These are phyloP conservation scores for Harpalus rubripes DNA, from an alignment of 2,888 invertebrate species.

Conservation along the genomic window DNA sequence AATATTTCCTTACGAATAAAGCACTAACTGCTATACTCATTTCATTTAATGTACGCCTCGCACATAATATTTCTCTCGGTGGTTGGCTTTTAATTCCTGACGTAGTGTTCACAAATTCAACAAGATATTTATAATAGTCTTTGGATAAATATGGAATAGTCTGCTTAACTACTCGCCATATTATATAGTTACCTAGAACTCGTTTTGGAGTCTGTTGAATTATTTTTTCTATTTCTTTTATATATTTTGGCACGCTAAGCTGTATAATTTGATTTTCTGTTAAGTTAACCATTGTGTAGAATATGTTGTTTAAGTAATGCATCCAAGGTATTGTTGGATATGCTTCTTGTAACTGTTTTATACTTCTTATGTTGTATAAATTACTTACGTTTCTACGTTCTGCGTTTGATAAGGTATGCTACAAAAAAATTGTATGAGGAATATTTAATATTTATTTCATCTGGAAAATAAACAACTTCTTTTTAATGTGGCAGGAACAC, in stretches of 20 bases:
- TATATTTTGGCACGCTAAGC: conserved; percentile 78
- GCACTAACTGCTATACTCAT: conserved; percentile 86
- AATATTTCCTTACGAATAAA: conserved; percentile 88
- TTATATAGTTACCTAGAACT: conserved; percentile 15
- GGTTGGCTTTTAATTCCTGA: neutral
- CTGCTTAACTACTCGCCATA: conserved; percentile 6
- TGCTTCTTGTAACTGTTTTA: conserved; percentile 76
- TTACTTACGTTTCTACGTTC: conserved; percentile 67
- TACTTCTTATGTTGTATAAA: conserved; percentile 78
- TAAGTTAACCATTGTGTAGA: conserved; percentile 73
- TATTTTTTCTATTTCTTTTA: conserved; percentile 74
- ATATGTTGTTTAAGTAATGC: conserved; percentile 77
- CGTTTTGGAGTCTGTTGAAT: conserved; percentile 69
- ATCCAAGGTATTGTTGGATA: conserved; percentile 77
- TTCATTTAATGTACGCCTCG: conserved; percentile 73
- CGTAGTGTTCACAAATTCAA: neutral
- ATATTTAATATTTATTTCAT: too few species aligned
- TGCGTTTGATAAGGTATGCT: conserved; percentile 71
- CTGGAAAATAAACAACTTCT: too few species aligned
- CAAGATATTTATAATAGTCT: neutral
- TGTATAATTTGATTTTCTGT: conserved; percentile 76
- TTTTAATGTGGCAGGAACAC: too few species aligned
- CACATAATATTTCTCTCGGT: conserved; percentile 10
- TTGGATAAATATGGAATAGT: neutral
- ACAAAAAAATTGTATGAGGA: neutral